A percentile compares a stretch with the other conserved stretches of the same genome.
These are phyloP conservation scores for Acropternis orthonyx DNA, from an alignment of 2,797 vertebrate genomes.

Conservation along the genomic window DNA sequence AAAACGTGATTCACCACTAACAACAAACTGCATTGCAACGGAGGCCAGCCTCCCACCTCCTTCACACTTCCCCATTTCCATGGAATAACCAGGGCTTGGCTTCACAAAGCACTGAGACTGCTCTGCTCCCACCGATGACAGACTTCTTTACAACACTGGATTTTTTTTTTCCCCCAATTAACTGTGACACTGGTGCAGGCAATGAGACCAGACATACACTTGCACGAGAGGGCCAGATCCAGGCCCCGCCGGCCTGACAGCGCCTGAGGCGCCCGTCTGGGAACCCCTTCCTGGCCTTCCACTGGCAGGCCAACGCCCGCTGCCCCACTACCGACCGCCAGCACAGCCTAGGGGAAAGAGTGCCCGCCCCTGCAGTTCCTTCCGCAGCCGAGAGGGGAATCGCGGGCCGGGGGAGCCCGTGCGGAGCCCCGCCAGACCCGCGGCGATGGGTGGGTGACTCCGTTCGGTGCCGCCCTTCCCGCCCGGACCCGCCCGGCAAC, in stretches of 20 bases:
- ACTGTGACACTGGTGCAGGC: background rate
- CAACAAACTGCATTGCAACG: background rate
- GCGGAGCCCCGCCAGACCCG: no score
- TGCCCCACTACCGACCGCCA: background rate
- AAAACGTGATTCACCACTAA: background rate
- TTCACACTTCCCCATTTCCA: background rate
- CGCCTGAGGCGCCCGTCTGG: background rate
- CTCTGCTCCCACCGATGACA: background rate
- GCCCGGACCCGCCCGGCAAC: background rate
- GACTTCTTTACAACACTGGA: rapidly evolving
- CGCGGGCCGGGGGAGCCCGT: background rate
- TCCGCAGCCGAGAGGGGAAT: background rate
- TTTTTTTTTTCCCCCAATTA: background rate
- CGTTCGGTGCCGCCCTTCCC: background rate
- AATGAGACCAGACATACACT: background rate
- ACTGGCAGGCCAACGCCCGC: background rate
- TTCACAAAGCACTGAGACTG: background rate
- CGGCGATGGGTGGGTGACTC: rapidly evolving
- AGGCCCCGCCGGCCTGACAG: background rate
- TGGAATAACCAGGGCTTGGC: background rate
- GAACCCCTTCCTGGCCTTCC: background rate
- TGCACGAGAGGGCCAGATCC: background rate
- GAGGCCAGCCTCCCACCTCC: background rate
- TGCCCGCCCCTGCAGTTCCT: background rate
- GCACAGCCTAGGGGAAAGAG: background rate